Conservation (phyloP, 2,113 vertebrate species). For the Ifrita kowaldi region DNA sequence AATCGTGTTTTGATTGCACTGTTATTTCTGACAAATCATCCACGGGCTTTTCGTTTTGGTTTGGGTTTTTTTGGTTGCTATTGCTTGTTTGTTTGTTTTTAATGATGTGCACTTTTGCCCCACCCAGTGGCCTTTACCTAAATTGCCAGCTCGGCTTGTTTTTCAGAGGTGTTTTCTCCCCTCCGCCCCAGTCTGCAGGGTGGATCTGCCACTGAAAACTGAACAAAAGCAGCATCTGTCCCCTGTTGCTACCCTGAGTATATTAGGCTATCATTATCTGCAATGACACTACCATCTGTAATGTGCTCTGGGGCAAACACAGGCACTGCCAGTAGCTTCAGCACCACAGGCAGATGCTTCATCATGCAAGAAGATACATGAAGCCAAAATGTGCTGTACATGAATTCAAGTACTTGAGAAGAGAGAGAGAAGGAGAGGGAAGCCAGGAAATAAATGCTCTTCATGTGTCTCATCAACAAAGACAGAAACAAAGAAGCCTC, state of each 20-base stretch:
- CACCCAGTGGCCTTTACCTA: constrained; percentile 56
- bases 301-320: constrained; percentile 41
- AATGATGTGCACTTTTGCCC: constrained; percentile 53
- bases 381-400: not conserved
- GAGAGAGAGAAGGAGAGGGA: not conserved
- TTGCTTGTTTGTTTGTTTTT: not conserved
- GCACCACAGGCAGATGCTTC: constrained; percentile 31
- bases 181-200: not conserved
- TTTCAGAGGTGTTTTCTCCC: not conserved
- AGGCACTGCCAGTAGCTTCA: constrained; percentile 9
- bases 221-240: constrained; percentile 44
- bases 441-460: not conserved
- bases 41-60: not conserved
- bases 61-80: not conserved
- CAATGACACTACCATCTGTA: constrained; percentile 55
- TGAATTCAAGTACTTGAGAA: not conserved
- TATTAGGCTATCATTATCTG: constrained; percentile 24
- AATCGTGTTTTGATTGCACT: not conserved
- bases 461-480: not conserved
- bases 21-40: not conserved
- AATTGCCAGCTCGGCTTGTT: not conserved
- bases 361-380: not conserved
- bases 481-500: not conserved
- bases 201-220: not conserved
- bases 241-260: not conserved